Conservation (phyloP, 2,113 vertebrate genomes). For the Pelobates fuscus region DNA sequence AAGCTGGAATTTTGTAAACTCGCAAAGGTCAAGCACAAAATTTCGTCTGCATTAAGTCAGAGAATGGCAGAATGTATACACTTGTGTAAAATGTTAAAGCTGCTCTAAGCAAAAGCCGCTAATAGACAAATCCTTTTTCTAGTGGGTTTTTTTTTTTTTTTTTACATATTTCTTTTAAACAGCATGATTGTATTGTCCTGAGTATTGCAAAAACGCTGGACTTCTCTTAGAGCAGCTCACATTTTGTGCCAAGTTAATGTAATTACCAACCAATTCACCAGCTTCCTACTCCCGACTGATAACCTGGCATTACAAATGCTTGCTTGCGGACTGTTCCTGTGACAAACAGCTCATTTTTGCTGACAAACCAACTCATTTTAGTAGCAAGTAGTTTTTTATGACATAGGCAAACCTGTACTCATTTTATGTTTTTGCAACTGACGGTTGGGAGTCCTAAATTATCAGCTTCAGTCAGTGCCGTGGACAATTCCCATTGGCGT, state of each 20-base stretch:
- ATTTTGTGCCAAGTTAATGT: constrained; percentile 46
- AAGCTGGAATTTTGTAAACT: too few relatives aligned
- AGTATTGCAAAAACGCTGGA: neutral
- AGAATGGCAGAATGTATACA: too few relatives aligned
- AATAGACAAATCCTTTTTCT: neutral
- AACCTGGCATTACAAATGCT: constrained; percentile 44
- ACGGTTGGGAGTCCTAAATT: neutral
- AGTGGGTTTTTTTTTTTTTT: neutral
- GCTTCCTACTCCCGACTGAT: constrained; percentile 45
- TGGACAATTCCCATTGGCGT: too few relatives aligned
- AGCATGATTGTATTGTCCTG: neutral
- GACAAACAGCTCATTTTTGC: constrained; percentile 56
- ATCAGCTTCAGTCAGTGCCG: too few relatives aligned
- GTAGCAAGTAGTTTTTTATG: constrained; percentile 17
- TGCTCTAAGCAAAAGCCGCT: too few relatives aligned
- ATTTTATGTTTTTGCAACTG: neutral
- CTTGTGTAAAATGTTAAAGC: too few relatives aligned
- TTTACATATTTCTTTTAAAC: neutral
- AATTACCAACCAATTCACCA: constrained; percentile 49
- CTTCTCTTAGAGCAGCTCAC: constrained; percentile 15
- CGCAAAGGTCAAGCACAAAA: too few relatives aligned
- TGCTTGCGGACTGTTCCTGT: constrained; percentile 51
- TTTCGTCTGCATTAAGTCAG: too few relatives aligned
- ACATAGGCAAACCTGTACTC: neutral
- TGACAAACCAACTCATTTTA: constrained; percentile 50